Conservation (phyloP, 35 echinoderm and acorn worm genomes). For the Heliocidaris erythrogramma region DNA sequence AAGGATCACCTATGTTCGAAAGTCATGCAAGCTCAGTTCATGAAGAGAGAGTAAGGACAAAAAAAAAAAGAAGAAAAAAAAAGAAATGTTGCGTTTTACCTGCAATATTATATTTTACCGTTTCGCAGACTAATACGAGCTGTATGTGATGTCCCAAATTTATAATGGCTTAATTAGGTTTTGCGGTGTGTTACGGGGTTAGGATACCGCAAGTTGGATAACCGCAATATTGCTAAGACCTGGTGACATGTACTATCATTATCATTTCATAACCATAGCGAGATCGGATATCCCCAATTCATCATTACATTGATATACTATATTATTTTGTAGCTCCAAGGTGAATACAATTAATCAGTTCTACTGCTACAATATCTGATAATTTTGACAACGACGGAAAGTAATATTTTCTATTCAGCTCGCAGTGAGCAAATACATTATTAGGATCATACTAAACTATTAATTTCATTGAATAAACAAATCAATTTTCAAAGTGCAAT, state of each 20-base stretch:
- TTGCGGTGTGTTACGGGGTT: not conserved
- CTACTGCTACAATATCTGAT: not conserved
- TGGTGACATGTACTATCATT: not conserved
- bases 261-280: not conserved
- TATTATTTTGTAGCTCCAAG: not conserved
- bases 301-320: not conserved
- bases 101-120: not conserved
- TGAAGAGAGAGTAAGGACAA: no score
- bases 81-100: no score
- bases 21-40: no score
- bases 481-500: not conserved
- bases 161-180: not conserved
- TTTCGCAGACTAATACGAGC: not conserved
- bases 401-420: no score
- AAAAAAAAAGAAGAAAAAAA: no score
- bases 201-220: not conserved
- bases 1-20: no score
- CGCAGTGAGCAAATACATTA: no score
- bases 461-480: not conserved
- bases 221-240: not conserved
- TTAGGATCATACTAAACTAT: no score
- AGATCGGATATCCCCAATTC: not conserved
- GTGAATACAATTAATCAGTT: not conserved
- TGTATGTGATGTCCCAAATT: not conserved
- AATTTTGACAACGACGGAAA: no score